A percentile compares a stretch with the other conserved stretches of the same genome.
Evolutionary conservation across 2,797 vertebrate species (phyloP).

Genomic region (Synanceia verrucosa): DNA sequence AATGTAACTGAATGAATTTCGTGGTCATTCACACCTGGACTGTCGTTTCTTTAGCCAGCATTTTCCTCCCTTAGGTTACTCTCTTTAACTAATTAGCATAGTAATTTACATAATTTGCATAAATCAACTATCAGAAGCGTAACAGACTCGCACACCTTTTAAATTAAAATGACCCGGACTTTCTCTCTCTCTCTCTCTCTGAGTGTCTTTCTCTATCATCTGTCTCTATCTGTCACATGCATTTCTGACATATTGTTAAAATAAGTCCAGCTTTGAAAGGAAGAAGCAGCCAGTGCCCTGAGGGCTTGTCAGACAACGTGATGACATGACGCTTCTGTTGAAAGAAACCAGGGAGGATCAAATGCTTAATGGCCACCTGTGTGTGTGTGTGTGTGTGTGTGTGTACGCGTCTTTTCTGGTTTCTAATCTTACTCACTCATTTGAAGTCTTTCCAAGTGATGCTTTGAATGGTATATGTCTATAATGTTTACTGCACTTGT

Average conservation of each 20-base stretch:
- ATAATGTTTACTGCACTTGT: background rate
- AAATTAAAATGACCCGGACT: conserved; percentile 46
- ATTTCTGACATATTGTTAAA: conserved; percentile 55
- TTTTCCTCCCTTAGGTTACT: conserved; percentile 27
- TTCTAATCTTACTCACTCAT: conserved; percentile 8
- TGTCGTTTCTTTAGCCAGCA: conserved; percentile 11
- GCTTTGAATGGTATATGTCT: conserved; percentile 9
- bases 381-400: conserved; percentile 33
- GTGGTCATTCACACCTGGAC: conserved; percentile 19
- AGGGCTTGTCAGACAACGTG: conserved; percentile 68
- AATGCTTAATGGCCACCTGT: conserved; percentile 64
- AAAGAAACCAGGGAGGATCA: conserved; percentile 67
- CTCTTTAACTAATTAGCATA: conserved; percentile 40
- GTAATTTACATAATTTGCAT: conserved; percentile 49
- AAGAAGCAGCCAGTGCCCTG: conserved; percentile 44
- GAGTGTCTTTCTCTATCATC: conserved; percentile 11
- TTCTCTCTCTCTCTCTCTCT: background rate
- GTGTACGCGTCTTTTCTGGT: background rate
- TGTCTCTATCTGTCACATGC: conserved; percentile 40
- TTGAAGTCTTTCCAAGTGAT: conserved; percentile 33
- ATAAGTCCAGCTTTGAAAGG: conserved; percentile 48
- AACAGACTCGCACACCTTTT: conserved; percentile 33
- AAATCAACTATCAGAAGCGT: conserved; percentile 37
- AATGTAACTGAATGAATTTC: background rate
- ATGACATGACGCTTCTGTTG: conserved; percentile 67